Evolutionary conservation across 2,113 vertebrate genomes (phyloP).

Genomic region (Trochalopteron elliotii): DNA sequence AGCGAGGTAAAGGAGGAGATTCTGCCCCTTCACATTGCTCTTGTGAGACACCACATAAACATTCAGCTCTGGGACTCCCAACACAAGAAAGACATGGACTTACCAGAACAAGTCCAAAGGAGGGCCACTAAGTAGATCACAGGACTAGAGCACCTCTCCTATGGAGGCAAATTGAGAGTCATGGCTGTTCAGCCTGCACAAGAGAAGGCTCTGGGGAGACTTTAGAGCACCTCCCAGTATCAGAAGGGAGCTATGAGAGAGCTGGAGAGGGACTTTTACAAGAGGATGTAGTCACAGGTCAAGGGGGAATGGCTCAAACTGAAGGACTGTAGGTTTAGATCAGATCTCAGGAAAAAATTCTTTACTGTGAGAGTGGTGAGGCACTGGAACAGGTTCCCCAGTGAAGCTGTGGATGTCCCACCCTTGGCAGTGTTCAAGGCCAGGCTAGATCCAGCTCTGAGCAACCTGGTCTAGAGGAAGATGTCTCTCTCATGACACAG

Average conservation of each 20-base stretch:
- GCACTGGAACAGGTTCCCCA: not conserved
- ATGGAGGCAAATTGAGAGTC: not conserved
- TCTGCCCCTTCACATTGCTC: not conserved
- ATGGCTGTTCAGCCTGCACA: not conserved
- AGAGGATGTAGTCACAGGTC: not conserved
- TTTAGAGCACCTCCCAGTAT: not conserved
- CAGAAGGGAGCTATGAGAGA: rapidly evolving
- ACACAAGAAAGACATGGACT: not conserved
- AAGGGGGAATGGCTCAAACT: not conserved
- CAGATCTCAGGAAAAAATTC: not conserved
- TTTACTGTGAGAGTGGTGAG: not conserved
- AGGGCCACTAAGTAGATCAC: not conserved
- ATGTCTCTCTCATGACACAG: not conserved
- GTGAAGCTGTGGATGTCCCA: not conserved
- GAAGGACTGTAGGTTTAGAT: not conserved
- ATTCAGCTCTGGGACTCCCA: not conserved
- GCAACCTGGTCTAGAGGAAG: not conserved
- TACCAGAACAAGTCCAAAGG: not conserved
- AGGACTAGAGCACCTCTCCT: not conserved
- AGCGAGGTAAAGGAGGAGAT: not conserved
- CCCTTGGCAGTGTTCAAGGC: not conserved
- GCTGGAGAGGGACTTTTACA: not conserved
- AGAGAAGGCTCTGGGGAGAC: not conserved
- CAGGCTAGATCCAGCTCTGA: not conserved
- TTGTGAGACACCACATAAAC: not conserved